Evolutionary conservation across 1,140 invertebrate species (phyloP), one percentile per base, ranked within the genome.

Genomic region (Solenopsis invicta): DNA sequence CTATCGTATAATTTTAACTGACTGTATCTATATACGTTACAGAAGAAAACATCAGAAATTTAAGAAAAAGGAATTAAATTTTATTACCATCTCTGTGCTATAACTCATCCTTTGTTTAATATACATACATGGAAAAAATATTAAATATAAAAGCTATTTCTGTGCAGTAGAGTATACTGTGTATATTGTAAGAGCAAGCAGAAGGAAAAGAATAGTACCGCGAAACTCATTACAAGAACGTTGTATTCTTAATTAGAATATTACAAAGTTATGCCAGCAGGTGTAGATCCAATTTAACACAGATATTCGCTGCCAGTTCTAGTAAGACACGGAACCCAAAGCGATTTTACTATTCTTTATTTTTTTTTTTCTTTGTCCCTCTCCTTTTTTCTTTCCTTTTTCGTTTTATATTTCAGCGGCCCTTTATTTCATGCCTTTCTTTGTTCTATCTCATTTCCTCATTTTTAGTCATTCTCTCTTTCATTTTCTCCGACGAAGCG

Each of bases 171-270:
- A 29, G 29, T 29, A 29, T 29, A 29, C 0, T 29, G 29, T 29
- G 29, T 61, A 21, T 6, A 24, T 50, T 50, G 24, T 29, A 16
- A 37, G 5, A 67, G 29, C 1, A 64, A n/a, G 64, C 45, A 66
- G 12, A 18, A 64, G 3, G 21, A 18, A 78, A 80, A 80, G 45
- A 67, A 80, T 10, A 50, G 18, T 41, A 4, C 24, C 21, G 24
- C 21, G 54, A 64, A 84, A 84, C 34, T 84, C 48, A 21, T 84
- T 84, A 76, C 41, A 76, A 48, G 37, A 52, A 37, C 54, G 37
- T 78, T 86, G 52, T 71, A 86, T 67, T 85, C 37, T 85, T 87
- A 87, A 87, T 87, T 87, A 81, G 66, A 82, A 85, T 50, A 87
- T 85, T 87, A 87, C 45, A 48, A 87, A 85, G 66, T 87, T 87